A percentile compares a stretch with the other conserved stretches of the same genome.
Conservation (phyloP, 2,797 vertebrate genomes). For the Megaceryle alcyon region DNA sequence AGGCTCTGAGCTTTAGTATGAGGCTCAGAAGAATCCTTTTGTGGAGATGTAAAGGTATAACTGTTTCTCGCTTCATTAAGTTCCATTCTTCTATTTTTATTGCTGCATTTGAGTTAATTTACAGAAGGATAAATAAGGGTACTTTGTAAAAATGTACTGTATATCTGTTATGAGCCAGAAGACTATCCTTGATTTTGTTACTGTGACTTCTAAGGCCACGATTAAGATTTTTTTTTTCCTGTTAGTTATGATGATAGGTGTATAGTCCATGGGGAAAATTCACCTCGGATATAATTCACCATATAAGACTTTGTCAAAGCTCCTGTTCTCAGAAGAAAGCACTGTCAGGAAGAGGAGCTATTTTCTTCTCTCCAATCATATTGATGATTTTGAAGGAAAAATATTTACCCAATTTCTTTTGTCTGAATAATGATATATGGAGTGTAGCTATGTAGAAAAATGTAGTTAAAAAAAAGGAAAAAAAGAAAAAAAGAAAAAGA, state of each 20-base stretch:
- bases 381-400: constrained; percentile 14
- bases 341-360: background rate
- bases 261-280: background rate
- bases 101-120: constrained; percentile 33
- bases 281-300: background rate
- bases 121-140: constrained; percentile 37
- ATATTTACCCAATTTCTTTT: background rate
- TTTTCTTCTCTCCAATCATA: background rate
- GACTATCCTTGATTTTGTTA: constrained; percentile 13
- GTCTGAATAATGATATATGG: background rate
- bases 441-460: background rate
- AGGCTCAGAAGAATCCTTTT: constrained; percentile 1
- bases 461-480: background rate
- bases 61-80: background rate
- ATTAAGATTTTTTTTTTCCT: background rate
- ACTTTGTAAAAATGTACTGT: constrained; percentile 62
- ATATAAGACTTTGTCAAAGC: background rate
- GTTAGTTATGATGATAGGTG: background rate
- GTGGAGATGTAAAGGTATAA: background rate
- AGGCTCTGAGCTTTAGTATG: constrained; percentile 39
- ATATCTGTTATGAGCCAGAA: constrained; percentile 44
- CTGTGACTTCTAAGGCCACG: constrained; percentile 18
- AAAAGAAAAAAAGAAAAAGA: background rate
- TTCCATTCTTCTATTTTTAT: background rate
- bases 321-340: background rate